Base-by-base conservation (phyloP, 2,888 invertebrate species). In the Pomacea canaliculata region DNA sequence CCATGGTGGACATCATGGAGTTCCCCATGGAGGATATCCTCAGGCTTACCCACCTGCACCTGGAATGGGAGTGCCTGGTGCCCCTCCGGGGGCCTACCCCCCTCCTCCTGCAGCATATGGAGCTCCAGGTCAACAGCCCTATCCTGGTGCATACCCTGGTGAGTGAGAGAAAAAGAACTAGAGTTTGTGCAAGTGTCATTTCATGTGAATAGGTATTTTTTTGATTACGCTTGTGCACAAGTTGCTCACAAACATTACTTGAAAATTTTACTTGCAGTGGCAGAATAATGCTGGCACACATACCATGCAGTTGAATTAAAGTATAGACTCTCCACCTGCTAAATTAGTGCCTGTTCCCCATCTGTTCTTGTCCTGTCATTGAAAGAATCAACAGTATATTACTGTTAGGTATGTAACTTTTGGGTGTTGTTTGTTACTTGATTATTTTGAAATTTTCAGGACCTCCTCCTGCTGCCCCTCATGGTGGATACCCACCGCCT, bases 21-120 rank as follows among this genome's bases (percentile, higher is more conserved):
- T 48, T 46, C 56, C 70, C n/a, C 59, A 74, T 27, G 72, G 72
- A 37, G 76, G 49, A 27, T 77, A 79, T 46, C 76, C 77, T 9
- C 59, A 59, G 60, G 23, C 23, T 9, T 70, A 70, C 18, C 70
- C 70, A 59, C 51, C 59, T 27, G 69, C 16, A 12, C 48, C 69
- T 49, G 69, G 69, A 48, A 49, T 23, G 71, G 72, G 18, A 51
- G 74, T n/a, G 46, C 69, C 51, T 71, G 76, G 12, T 48, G 71
- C 48, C 70, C 75, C 72, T 73, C 69, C 18, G 59, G 70, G 60
- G 16, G 74, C 69, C 48, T 74, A 74, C 69, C 74, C 74, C 18
- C 62, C 73, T 1, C 73, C 69, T 68, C 63, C 66, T 18, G 37
- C 73, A 16, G 9, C 46, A 1, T 73, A 73, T 27, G 73, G 67